Base-by-base conservation (phyloP, 2,113 vertebrate species). In the Campylorhamphus procurvoides region DNA sequence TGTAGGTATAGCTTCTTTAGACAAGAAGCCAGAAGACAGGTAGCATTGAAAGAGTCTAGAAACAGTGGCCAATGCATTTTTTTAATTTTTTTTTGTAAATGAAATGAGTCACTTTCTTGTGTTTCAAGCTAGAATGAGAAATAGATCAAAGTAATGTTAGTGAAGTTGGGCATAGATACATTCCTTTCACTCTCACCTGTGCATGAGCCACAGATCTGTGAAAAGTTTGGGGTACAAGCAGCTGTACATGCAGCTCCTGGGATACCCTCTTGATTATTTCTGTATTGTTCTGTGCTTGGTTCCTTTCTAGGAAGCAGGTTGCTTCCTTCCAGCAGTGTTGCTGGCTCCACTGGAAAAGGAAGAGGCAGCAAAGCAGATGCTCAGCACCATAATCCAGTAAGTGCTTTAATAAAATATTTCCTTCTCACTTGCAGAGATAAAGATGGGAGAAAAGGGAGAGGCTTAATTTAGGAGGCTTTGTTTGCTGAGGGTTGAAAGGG, bases 241-340 rank as follows among this genome's bases (percentile, higher is more conserved):
- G 56, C 63, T 77, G 56, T n/a, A 35, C 83, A 37, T 58, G 9
- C 58, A 83, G 74, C 67, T 93, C 62, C 62, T 95, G 64, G 53
- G 55, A 91, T 84, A 60, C 33, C 31, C n/a, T 91, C 75, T 89
- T 95, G 85, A 88, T 91, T 74, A 50, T 87, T 78, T 69, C 49
- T 96, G 44, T 92, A 47, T 87, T 96, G 73, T 94, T 96, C 73
- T 93, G 60, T 89, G 77, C 89, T 96, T 97, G 88, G 56, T 95
- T 95, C 69, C 75, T 46, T 96, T 97, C 86, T 95, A 97, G 96
- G 95, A 95, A 97, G 95, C 84, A 95, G 94, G 62, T 95, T 97
- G 96, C 96, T 97, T 95, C 96, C 96, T 89, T 92, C 92, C 64
- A 94, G 94, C 94, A 94, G 66, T 73, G 75, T 93, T 91, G 87